Percentiles rank a stretch among this genome's conserved stretches.
phyloP scores from a whole-genome alignment of 2,797 vertebrate species.

The Manis pentadactyla region DNA sequence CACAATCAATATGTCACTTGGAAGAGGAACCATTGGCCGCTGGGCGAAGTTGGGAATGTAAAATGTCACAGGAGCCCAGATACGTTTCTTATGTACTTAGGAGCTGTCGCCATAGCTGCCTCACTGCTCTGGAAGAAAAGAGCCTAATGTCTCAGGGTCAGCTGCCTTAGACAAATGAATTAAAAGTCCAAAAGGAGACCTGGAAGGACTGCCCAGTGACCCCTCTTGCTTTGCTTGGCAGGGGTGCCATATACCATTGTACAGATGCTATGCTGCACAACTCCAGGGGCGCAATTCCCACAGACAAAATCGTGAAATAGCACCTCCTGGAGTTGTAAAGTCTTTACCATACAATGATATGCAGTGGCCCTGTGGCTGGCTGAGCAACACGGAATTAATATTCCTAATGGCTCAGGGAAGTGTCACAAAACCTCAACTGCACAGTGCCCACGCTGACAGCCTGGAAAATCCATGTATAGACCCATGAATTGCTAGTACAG shows the following conservation, averaged over 20 bases:
- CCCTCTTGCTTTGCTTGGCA: neutral
- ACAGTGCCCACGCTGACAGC: neutral
- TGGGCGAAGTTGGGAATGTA: slow-evolving; percentile 80
- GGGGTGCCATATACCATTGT: neutral
- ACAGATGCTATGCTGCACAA: neutral
- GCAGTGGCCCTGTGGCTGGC: neutral
- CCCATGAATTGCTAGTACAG: neutral
- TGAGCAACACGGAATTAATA: neutral
- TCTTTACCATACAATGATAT: neutral
- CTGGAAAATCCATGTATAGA: neutral
- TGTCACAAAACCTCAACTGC: neutral
- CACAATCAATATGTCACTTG: slow-evolving; percentile 90
- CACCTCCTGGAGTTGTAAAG: no score
- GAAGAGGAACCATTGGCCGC: slow-evolving; percentile 80
- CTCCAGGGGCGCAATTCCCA: neutral
- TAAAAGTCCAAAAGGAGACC: neutral
- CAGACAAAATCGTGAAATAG: neutral
- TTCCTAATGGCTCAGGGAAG: neutral
- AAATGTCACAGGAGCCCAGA: slow-evolving; percentile 77
- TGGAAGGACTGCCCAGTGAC: neutral
- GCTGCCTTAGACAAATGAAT: slow-evolving; percentile 44
- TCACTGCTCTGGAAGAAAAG: slow-evolving; percentile 39
- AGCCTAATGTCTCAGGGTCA: slow-evolving; percentile 45
- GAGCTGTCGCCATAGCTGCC: slow-evolving; percentile 63
- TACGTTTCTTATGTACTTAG: slow-evolving; percentile 77